Percentiles rank a stretch among this genome's conserved stretches.
Conservation (phyloP, 2,113 vertebrate species). For the Aptenodytes patagonicus region DNA sequence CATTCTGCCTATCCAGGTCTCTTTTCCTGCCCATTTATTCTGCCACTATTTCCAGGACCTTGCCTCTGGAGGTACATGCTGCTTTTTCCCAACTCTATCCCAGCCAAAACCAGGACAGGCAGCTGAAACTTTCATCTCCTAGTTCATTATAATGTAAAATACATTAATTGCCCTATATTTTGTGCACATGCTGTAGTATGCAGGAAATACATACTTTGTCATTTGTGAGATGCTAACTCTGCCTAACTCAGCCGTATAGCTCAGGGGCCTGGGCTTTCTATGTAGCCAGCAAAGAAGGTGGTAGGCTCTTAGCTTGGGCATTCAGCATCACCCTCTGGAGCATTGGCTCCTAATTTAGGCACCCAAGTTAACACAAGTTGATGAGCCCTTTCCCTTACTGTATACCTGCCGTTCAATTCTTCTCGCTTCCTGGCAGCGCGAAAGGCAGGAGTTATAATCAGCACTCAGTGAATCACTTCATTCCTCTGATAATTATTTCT, state of each 20-base stretch:
- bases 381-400: neutral
- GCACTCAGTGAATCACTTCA: neutral
- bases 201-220: neutral
- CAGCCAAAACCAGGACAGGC: neutral
- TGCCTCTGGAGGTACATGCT: neutral
- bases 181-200: neutral
- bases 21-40: neutral
- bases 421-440: neutral
- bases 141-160: neutral
- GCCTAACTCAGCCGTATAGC: neutral
- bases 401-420: neutral
- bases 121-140: neutral
- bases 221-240: neutral
- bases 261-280: neutral
- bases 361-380: neutral
- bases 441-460: neutral
- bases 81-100: neutral
- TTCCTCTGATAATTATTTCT: conserved; percentile 27
- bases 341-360: neutral
- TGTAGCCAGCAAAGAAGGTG: neutral
- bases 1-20: neutral
- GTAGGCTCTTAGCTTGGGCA: neutral
- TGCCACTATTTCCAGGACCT: neutral
- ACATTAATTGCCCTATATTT: neutral
- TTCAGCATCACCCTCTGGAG: neutral